Evolutionary conservation across 2,888 invertebrate genomes (phyloP).

Genomic region (Cylloceria caligata): DNA sequence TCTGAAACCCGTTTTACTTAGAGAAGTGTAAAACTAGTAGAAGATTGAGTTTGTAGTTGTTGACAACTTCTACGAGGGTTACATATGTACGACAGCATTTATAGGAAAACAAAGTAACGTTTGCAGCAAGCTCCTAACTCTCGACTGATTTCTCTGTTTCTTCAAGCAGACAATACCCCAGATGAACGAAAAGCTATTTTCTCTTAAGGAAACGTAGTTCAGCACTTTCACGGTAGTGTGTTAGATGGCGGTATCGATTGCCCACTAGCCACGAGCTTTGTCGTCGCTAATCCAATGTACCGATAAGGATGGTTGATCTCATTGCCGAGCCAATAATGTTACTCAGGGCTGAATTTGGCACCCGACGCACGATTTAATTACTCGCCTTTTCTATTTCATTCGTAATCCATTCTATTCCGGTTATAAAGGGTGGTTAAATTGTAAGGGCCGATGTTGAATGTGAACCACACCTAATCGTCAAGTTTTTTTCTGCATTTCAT

Average conservation of each 20-base stretch:
- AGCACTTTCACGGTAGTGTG: constrained; percentile 1
- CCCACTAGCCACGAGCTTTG: constrained; percentile 59
- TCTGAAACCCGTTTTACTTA: not conserved
- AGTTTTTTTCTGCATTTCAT: too few species aligned
- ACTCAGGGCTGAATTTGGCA: not conserved
- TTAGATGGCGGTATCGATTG: constrained; percentile 56
- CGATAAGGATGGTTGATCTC: constrained; percentile 66
- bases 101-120: constrained; percentile 8
- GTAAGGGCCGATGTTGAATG: too few species aligned
- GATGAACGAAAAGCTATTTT: constrained; percentile 40
- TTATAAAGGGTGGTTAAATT: too few species aligned
- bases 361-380: not conserved
- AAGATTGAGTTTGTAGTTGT: constrained; percentile 9
- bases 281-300: constrained; percentile 69
- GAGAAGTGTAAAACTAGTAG: not conserved
- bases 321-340: constrained; percentile 47
- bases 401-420: not conserved
- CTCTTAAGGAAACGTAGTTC: constrained; percentile 18
- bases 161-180: not conserved
- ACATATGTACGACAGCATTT: not conserved
- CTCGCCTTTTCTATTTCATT: not conserved
- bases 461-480: too few species aligned
- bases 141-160: constrained; percentile 11
- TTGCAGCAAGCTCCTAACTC: constrained; percentile 14
- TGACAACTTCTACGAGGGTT: not conserved